Conservation (phyloP, 2,797 vertebrate species). For the Rhinoraja longicauda region DNA sequence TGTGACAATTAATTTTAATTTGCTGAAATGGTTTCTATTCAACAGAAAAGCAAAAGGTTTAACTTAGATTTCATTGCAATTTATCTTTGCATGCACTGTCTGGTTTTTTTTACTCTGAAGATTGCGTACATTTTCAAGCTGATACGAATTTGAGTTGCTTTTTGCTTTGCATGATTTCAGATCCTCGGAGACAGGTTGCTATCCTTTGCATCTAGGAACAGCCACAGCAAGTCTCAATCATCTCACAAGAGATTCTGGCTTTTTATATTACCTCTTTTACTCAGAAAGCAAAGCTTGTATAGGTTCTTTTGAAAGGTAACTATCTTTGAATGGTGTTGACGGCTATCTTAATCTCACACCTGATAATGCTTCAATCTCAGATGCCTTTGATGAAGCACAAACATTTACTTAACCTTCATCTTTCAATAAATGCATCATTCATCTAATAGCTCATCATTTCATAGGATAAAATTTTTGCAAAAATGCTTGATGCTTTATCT, state of each 20-base stretch:
- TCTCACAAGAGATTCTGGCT: slow-evolving; percentile 65
- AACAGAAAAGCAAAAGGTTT: slow-evolving; percentile 4
- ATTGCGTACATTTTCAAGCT: slow-evolving; percentile 62
- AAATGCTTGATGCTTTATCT: slow-evolving; percentile 75
- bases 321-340: slow-evolving; percentile 57
- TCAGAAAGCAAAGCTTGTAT: slow-evolving; percentile 59
- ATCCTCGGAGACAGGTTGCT: slow-evolving; percentile 71
- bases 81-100: not conserved
- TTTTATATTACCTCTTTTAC: slow-evolving; percentile 61
- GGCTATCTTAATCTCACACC: slow-evolving; percentile 61
- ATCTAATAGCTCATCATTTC: slow-evolving; percentile 68
- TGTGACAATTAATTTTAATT: not conserved
- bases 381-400: slow-evolving; percentile 55
- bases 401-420: slow-evolving; percentile 62
- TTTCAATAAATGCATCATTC: slow-evolving; percentile 44
- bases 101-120: slow-evolving; percentile 17
- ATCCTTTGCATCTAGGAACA: slow-evolving; percentile 58
- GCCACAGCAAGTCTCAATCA: slow-evolving; percentile 52
- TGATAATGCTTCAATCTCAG: slow-evolving; percentile 59
- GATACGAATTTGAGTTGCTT: slow-evolving; percentile 90
- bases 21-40: not conserved
- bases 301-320: slow-evolving; percentile 68
- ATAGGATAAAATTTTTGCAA: slow-evolving; percentile 63
- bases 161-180: slow-evolving; percentile 67
- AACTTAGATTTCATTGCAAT: not conserved